These are phyloP conservation scores for Oscheius sp. DNA, from an alignment of 2,888 invertebrate genomes.

Conservation along the genomic window DNA sequence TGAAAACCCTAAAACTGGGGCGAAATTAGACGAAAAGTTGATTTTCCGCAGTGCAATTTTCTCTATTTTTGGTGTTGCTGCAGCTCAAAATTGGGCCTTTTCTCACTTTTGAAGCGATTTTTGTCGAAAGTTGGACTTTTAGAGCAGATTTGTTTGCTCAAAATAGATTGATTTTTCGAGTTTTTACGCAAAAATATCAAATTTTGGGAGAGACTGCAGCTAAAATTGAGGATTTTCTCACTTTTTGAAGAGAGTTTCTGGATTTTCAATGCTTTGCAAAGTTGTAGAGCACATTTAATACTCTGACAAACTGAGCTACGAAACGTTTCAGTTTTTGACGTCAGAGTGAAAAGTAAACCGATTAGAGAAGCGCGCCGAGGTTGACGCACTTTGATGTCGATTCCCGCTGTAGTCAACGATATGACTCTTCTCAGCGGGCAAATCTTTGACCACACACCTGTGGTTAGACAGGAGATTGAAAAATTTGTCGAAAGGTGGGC, in stretches of 20 bases:
- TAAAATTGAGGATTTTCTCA: no score
- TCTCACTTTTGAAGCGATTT: slow-evolving; percentile 9
- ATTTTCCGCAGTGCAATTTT: slow-evolving; percentile 48
- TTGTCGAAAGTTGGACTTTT: slow-evolving; percentile 39
- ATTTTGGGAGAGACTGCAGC: no score
- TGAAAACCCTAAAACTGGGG: slow-evolving; percentile 13
- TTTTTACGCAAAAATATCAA: background rate
- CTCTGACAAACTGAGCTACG: background rate
- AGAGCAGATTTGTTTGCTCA: no score
- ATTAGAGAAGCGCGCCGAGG: no score
- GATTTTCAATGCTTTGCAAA: no score
- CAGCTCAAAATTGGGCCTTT: slow-evolving; percentile 33
- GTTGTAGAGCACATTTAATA: no score
- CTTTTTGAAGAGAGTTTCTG: background rate
- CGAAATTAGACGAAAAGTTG: slow-evolving; percentile 41
- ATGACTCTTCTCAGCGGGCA: slow-evolving; percentile 42
- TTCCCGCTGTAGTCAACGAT: slow-evolving; percentile 43
- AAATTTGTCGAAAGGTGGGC: slow-evolving; percentile 42
- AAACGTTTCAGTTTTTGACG: background rate
- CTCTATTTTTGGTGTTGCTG: slow-evolving; percentile 33
- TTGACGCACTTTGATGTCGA: no score
- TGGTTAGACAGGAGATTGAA: slow-evolving; percentile 44
- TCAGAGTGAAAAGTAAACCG: no score
- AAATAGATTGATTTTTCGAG: background rate
- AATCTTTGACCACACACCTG: slow-evolving; percentile 50